Conservation (phyloP, 2,888 invertebrate species). For the Eupithecia abbreviata region DNA sequence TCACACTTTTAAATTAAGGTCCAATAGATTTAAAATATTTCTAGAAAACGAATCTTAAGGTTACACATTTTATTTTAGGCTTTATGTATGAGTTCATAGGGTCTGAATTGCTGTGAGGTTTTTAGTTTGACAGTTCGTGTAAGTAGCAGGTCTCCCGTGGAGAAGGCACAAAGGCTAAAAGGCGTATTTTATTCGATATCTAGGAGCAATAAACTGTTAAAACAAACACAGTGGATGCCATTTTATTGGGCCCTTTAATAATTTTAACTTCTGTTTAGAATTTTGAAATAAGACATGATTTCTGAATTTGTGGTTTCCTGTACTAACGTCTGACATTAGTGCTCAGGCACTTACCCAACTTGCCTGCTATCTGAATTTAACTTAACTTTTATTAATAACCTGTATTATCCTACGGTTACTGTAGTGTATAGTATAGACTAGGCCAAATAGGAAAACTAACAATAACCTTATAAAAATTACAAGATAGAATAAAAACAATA, state of each 20-base stretch:
- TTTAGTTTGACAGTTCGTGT: slow-evolving; percentile 17
- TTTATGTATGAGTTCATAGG: neutral
- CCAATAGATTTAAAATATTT: slow-evolving; percentile 18
- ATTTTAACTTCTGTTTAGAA: slow-evolving; percentile 31
- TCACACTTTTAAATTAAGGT: slow-evolving; percentile 22
- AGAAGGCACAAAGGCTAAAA: slow-evolving; percentile 50
- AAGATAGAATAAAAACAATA: no score
- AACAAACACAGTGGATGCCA: slow-evolving; percentile 38
- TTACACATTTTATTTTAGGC: slow-evolving; percentile 14
- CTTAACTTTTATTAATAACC: neutral
- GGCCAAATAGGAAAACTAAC: neutral
- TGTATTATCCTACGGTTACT: neutral
- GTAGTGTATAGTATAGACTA: neutral
- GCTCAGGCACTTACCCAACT: neutral
- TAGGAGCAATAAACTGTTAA: slow-evolving; percentile 36
- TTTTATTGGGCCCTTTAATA: slow-evolving; percentile 35
- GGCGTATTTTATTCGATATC: slow-evolving; percentile 30
- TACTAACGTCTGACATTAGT: neutral
- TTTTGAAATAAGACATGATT: slow-evolving; percentile 12
- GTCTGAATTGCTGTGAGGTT: slow-evolving; percentile 1
- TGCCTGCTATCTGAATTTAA: neutral
- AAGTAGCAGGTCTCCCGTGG: slow-evolving; percentile 50
- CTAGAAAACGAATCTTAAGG: neutral
- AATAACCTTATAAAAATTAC: neutral
- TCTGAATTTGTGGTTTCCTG: slow-evolving; percentile 1